Evolutionary conservation across 2,113 vertebrate genomes (phyloP).

Genomic region (Albula goreensis): DNA sequence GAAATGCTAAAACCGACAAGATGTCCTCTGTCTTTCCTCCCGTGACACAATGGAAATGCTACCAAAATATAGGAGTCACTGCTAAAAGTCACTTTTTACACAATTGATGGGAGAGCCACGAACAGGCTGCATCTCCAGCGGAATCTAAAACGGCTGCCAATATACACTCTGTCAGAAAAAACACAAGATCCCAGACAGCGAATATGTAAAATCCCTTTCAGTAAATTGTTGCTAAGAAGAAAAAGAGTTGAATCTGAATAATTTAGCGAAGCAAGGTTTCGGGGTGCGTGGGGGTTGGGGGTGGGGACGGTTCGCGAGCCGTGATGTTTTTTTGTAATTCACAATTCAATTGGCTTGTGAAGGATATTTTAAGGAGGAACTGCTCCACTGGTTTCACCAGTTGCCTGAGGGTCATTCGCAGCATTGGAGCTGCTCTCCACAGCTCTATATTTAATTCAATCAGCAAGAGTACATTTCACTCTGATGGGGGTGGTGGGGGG

Average conservation of each 20-base stretch:
- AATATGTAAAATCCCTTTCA: background rate
- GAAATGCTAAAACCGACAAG: too few relatives aligned
- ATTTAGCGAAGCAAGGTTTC: background rate
- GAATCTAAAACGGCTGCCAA: too few relatives aligned
- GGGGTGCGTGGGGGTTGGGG: background rate
- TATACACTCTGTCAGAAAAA: too few relatives aligned
- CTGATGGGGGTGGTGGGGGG: background rate
- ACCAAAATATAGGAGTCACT: too few relatives aligned
- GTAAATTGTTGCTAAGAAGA: background rate
- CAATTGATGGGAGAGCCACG: too few relatives aligned
- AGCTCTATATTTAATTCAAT: conserved; percentile 32
- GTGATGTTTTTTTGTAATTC: conserved; percentile 1
- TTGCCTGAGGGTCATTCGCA: conserved; percentile 21
- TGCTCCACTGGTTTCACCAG: conserved; percentile 8
- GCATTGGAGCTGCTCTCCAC: conserved; percentile 16
- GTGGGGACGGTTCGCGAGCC: background rate
- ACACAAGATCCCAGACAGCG: background rate
- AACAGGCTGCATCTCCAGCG: too few relatives aligned
- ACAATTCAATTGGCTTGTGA: conserved; percentile 8
- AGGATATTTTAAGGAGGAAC: conserved; percentile 31
- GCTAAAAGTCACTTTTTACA: too few relatives aligned
- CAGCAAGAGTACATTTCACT: conserved; percentile 22
- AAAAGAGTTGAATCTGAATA: too few relatives aligned
- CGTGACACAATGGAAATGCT: too few relatives aligned
- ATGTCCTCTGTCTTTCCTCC: too few relatives aligned